Evolutionary conservation across 2,113 vertebrate species (phyloP), one percentile per base, ranked within the genome.

Genomic region (Eurystomus gularis): DNA sequence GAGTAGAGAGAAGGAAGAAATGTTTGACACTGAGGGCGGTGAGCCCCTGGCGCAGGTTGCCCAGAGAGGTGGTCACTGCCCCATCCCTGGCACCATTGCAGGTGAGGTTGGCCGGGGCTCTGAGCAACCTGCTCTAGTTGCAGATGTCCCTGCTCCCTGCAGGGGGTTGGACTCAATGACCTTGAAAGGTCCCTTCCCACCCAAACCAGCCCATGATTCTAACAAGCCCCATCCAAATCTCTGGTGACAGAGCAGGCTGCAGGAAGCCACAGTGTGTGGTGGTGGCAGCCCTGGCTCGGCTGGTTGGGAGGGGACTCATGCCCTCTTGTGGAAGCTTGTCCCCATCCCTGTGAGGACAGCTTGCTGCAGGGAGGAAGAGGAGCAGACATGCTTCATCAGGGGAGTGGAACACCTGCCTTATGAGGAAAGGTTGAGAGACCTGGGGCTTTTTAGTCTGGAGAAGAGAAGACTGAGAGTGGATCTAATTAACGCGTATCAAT

Each of bases 251-350:
- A 9, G 33, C 37, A 72, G 58, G 35, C 49, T 51, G 35, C 1
- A 4, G 13, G 39, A 46, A 61, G 48, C 68, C 11, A 1, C 23
- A 5, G 55, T 2, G 2, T 13, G 42, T 15, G 7, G n/a, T 2
- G 1, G 26, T 54, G 77, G n/a, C 54, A 58, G n/a, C 37, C 19
- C 18, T 72, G 72, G 69, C 80, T 72, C 39, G 62, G 12, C 88
- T 70, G 54, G 5, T 55, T 5, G 1, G 39, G 69, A 86, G 33
- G 46, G 89, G 72, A 86, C 78, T 91, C 37, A 6, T 95, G 94
- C 95, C 96, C 95, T 97, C 93, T 96, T 66, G 82, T 93, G 95
- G 90, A 93, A 88, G 64, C 61, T 65, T 7, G 6, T 72, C 54
- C 79, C 48, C n/a, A n/a, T 79, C 58, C 61, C 75, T 40, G 54